A percentile compares a stretch with the other conserved stretches of the same genome.
Evolutionary conservation across 2,113 vertebrate species (phyloP).

Genomic region (Scalopus aquaticus): DNA sequence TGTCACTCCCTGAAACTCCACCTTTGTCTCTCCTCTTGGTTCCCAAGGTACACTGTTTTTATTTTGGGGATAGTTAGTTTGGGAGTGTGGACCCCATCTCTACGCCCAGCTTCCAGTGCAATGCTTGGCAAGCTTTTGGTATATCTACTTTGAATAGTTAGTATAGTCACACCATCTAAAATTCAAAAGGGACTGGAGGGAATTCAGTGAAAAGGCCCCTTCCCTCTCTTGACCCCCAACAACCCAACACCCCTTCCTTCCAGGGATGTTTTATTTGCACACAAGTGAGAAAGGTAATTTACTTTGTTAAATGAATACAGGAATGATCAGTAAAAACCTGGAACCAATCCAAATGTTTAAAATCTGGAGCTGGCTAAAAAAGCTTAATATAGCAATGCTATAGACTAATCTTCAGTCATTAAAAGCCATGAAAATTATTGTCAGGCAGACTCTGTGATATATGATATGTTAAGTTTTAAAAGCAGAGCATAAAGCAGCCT

Average conservation of each 20-base stretch:
- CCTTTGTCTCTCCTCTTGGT: background rate
- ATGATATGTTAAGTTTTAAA: slow-evolving; percentile 28
- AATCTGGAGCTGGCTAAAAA: slow-evolving; percentile 38
- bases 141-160: background rate
- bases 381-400: background rate
- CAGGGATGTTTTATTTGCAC: background rate
- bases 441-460: background rate
- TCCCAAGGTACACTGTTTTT: background rate
- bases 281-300: slow-evolving; percentile 48
- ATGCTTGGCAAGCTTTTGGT: background rate
- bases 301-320: slow-evolving; percentile 37
- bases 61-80: background rate
- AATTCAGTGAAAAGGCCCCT: slow-evolving; percentile 23
- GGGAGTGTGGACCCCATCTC: background rate
- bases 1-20: background rate
- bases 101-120: background rate
- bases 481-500: slow-evolving; percentile 31
- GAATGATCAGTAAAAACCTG: background rate
- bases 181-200: background rate
- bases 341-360: slow-evolving; percentile 30
- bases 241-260: background rate
- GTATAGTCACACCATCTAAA: background rate
- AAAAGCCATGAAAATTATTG: slow-evolving; percentile 40
- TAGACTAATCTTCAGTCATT: background rate
- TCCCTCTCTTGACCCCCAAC: background rate